phyloP scores from a whole-genome alignment of 2,888 invertebrate species.

The Troilus luridus region DNA sequence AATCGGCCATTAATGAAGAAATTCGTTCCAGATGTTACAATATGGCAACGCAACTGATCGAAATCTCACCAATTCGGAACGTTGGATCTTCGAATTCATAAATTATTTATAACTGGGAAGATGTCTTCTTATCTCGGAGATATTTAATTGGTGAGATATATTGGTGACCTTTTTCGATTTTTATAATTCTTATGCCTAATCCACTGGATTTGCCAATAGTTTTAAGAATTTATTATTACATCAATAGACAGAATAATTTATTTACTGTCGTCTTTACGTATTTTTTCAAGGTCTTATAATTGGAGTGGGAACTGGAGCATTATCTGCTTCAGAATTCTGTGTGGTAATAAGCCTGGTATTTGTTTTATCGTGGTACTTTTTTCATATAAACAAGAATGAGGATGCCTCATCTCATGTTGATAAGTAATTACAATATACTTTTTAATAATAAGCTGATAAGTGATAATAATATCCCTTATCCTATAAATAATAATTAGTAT shows the following conservation, averaged over 20 bases:
- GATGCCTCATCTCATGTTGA: no score
- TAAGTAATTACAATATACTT: no score
- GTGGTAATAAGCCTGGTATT: no score
- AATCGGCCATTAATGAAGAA: background rate
- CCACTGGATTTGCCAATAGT: background rate
- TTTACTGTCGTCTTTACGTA: background rate
- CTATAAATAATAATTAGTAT: no score
- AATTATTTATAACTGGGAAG: slow-evolving; percentile 37
- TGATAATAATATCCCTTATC: no score
- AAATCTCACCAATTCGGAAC: slow-evolving; percentile 22
- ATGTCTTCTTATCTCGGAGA: slow-evolving; percentile 39
- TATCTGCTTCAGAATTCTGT: no score
- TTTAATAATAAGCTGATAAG: no score
- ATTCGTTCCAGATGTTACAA: background rate
- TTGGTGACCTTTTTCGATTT: background rate
- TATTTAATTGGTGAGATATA: slow-evolving; percentile 53
- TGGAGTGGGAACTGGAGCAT: background rate
- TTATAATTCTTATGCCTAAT: slow-evolving; percentile 1
- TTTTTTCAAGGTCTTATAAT: background rate
- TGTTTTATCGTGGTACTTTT: no score
- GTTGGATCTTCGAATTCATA: slow-evolving; percentile 1
- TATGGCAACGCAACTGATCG: background rate
- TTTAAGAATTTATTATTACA: slow-evolving; percentile 10
- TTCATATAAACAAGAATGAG: no score
- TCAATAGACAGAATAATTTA: background rate